Evolutionary conservation across 64 coral and sea anemone species (phyloP), one percentile per base, ranked within the genome.

Genomic region (Dendronephthya gigantea): DNA sequence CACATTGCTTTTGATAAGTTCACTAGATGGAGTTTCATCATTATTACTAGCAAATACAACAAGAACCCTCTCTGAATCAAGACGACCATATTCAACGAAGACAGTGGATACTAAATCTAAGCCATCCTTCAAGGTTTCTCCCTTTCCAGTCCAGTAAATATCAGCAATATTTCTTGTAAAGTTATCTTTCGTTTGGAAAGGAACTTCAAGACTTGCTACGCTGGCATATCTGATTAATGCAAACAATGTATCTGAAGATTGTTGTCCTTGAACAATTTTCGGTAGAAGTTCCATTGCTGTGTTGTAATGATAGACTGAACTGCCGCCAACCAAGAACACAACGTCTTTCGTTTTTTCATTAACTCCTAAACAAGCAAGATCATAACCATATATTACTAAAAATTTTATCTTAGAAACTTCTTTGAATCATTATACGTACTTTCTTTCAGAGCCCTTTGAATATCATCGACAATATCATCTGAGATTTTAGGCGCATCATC

Each of bases 371-470:
- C 0, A 39, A 19, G 37, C 19, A 76, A 34, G 29, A 0, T 36
- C 36, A 79, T 70, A 27, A 29, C 15, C n/a, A 70, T 70, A 29
- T 29, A 35, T 35, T 22, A 82, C 35, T 35, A 5, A 30, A 39
- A 19, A 1, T 8, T 22, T 82, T 7, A 39, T 47, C 9, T 19
- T 1, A 82, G 7, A 47, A 39, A 13, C 17, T 6, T 6, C 9
- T 9, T 47, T 38, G 0, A 62, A 5, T n/a, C 19, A 62, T 62
- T 22, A 19, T 58, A 51, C 39, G 23, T 43, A 75, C 38, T 88
- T 87, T 88, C 85, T 87, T 83, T 88, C 13, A 82, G 41, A 19
- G 68, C 87, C 79, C 33, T 72, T 29, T 81, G 48, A 37, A 93
- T 88, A 13, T 79, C 7, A 39, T 79, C 22, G 29, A 10, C 72